Conservation (phyloP, 2,113 vertebrate species). For the Heloderma charlesbogerti region DNA sequence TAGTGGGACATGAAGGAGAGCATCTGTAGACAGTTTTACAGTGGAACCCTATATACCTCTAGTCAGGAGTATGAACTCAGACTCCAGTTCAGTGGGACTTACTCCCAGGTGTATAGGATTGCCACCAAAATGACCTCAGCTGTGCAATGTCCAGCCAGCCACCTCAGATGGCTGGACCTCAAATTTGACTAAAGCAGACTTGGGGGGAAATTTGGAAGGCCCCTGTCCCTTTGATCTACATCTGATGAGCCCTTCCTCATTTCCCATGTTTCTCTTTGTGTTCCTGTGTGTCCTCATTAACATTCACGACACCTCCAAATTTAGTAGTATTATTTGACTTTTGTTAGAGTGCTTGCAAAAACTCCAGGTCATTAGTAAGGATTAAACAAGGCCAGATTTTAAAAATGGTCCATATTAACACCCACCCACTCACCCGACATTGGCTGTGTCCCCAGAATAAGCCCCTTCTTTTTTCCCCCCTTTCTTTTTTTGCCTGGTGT, state of each 20-base stretch:
- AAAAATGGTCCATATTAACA: neutral
- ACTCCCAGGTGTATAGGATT: too few relatives aligned
- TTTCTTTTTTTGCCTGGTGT: too few relatives aligned
- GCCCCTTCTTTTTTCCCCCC: too few relatives aligned
- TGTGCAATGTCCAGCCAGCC: too few relatives aligned
- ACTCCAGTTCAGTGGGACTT: too few relatives aligned
- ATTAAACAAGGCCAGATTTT: neutral
- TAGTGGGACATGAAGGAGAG: too few relatives aligned
- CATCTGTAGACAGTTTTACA: too few relatives aligned
- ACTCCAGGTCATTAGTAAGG: neutral
- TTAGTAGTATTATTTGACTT: slow-evolving; percentile 9
- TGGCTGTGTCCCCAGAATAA: neutral
- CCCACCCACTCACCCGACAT: neutral
- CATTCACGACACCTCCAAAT: neutral
- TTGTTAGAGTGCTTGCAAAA: neutral
- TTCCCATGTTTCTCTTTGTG: neutral
- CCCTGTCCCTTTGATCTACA: neutral
- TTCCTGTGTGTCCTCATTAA: neutral
- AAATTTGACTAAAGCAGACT: neutral
- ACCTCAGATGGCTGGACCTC: too few relatives aligned
- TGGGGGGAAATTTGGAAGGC: neutral
- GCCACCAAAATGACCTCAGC: neutral
- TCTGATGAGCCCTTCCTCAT: neutral
- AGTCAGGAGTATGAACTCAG: too few relatives aligned
- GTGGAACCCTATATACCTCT: too few relatives aligned